A percentile compares a stretch with the other conserved stretches of the same genome.
Evolutionary conservation across 2,888 invertebrate genomes (phyloP).

Genomic region (Molanna angustata): DNA sequence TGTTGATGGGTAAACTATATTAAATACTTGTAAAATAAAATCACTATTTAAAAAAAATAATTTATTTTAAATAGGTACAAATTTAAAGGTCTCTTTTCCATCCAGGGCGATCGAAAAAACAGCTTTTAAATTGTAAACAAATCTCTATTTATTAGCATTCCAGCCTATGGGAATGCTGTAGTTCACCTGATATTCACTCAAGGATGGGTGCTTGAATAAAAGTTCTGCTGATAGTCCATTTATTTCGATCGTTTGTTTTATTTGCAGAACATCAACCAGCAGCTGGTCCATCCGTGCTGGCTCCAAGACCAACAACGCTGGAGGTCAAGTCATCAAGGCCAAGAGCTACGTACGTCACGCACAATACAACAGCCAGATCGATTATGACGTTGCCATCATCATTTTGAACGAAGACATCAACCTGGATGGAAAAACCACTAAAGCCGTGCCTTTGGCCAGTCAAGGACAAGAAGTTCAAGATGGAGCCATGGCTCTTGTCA

Average conservation of each 20-base stretch:
- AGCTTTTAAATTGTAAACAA: background rate
- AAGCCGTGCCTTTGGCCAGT: slow-evolving; percentile 39
- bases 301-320: slow-evolving; percentile 39
- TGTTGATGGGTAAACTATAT: slow-evolving; percentile 30
- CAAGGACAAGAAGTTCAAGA: background rate
- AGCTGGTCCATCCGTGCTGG: slow-evolving; percentile 20
- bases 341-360: slow-evolving; percentile 40
- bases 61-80: background rate
- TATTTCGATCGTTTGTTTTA: background rate
- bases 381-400: slow-evolving; percentile 46
- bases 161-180: no score
- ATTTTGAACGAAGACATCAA: slow-evolving; percentile 38
- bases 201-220: no score
- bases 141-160: no score
- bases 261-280: background rate
- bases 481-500: slow-evolving; percentile 16
- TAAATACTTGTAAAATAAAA: background rate
- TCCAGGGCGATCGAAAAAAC: background rate
- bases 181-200: no score
- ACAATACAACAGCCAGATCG: slow-evolving; percentile 40
- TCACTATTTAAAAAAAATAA: background rate
- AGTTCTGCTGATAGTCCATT: no score
- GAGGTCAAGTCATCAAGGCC: slow-evolving; percentile 42
- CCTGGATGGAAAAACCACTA: no score
- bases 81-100: background rate